Conservation (phyloP, 2,113 vertebrate genomes). For the Phodopus roborovskii region DNA sequence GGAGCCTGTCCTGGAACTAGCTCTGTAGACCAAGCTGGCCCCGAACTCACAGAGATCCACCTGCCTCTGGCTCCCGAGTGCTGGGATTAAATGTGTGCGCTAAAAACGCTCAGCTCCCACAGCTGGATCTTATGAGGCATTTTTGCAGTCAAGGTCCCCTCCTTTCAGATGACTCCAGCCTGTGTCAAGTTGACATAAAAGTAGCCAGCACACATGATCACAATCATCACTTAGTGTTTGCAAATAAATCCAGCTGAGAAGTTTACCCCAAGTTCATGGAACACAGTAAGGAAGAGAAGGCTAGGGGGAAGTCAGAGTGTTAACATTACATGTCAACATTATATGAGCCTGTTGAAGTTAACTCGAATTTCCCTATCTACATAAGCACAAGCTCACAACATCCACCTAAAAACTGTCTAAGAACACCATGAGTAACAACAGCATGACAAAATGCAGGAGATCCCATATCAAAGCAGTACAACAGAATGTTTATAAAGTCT, state of each 20-base stretch:
- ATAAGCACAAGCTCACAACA: background rate
- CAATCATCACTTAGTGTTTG: background rate
- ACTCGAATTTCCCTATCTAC: background rate
- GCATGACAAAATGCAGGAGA: background rate
- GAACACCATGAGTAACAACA: background rate
- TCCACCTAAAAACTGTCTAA: background rate
- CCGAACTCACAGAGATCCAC: too few species aligned
- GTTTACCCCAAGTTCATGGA: background rate
- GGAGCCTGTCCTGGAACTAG: too few species aligned
- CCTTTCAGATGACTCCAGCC: background rate
- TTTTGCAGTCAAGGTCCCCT: background rate
- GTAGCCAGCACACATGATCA: background rate
- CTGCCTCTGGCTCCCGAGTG: too few species aligned
- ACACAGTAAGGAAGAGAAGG: background rate
- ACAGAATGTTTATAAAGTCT: slow-evolving; percentile 21
- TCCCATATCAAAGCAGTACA: background rate
- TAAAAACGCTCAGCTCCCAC: too few species aligned
- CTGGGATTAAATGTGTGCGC: too few species aligned
- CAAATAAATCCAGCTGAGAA: background rate
- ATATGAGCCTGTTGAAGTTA: slow-evolving; percentile 17
- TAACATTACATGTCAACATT: background rate
- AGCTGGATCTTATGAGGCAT: background rate
- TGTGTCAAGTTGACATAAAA: background rate
- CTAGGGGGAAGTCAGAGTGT: background rate
- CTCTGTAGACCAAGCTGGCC: too few species aligned